Conservation (phyloP, 2,113 vertebrate species). For the Acrocephalus kingi region DNA sequence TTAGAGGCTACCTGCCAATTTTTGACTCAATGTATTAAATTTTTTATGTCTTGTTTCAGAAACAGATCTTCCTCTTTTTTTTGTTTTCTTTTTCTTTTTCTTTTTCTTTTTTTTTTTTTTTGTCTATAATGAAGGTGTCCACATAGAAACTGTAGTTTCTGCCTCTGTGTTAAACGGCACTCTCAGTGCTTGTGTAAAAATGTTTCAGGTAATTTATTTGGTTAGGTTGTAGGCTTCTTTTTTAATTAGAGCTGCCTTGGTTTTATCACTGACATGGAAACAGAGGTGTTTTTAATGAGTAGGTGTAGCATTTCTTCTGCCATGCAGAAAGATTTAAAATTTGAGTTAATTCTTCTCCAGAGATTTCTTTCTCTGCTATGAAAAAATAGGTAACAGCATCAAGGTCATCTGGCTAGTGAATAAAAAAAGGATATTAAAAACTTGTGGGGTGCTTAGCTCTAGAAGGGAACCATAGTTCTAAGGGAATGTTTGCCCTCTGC, state of each 20-base stretch:
- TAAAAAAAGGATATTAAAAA: background rate
- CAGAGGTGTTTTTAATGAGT: background rate
- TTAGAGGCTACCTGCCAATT: background rate
- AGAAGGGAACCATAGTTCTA: background rate
- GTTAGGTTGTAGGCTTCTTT: background rate
- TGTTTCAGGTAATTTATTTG: background rate
- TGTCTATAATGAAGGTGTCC: accelerated
- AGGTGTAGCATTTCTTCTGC: background rate
- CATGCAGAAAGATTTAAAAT: background rate
- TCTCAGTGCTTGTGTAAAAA: background rate
- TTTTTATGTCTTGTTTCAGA: background rate
- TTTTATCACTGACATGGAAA: background rate
- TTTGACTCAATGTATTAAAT: background rate
- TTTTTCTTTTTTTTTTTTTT: no score
- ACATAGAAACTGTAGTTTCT: background rate
- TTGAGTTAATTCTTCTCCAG: background rate
- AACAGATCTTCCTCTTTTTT: background rate
- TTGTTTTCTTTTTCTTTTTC: no score
- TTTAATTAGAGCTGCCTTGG: background rate
- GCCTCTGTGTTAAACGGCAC: background rate
- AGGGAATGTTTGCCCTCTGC: background rate
- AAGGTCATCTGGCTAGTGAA: background rate
- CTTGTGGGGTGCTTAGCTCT: background rate
- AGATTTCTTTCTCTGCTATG: background rate
- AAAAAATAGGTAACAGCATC: background rate